Base-by-base conservation (phyloP, 2,888 invertebrate genomes). In the Tiliacea citrago region DNA sequence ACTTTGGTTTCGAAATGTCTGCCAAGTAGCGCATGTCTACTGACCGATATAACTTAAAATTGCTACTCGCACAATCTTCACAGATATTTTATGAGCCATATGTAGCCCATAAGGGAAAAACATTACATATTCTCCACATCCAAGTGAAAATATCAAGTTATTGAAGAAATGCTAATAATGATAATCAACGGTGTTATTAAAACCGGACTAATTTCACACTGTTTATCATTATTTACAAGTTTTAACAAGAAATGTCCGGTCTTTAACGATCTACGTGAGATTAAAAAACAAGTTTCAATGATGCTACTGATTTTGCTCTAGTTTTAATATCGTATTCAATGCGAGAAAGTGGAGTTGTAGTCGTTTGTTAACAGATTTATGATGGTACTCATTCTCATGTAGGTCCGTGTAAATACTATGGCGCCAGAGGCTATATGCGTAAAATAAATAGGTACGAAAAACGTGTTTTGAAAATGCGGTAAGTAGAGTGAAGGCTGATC, bases 331-430 rank as follows among this genome's bases (percentile, higher is more conserved):
- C 12, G n/a, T 47, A 62, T 57, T 39, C 47, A 58, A 65, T 47
- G 55, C 69, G 77, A 79, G 84, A 86, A 88, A 84, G 76, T 83
- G 53, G 83, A 75, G 62, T 70, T 70, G 21, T 66, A 35, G 39
- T 39, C 21, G 45, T 66, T 84, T 72, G 47, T 73, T 24, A 62
- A 68, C 63, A 53, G 13, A 71, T 77, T 82, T 79, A 82, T 65
- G n/a, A 51, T 66, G 49, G 18, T 24, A 58, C 51, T 68, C 18
- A 35, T 78, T 71, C 24, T 58, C 49, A 39, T 45, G 53, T 61
- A 42, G 8, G 24, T 53, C 24, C 12, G 24, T 47, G 49, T 58
- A 21, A 58, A 42, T 39, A 39, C 9, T 24, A 18, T 10, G 21
- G 35, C 18, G 61, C 62, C 45, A n/a, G 18, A 62, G 77, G 68